Evolutionary conservation across 2,797 vertebrate species (phyloP), one percentile per base, ranked within the genome.

Genomic region (Fundulus diaphanus): DNA sequence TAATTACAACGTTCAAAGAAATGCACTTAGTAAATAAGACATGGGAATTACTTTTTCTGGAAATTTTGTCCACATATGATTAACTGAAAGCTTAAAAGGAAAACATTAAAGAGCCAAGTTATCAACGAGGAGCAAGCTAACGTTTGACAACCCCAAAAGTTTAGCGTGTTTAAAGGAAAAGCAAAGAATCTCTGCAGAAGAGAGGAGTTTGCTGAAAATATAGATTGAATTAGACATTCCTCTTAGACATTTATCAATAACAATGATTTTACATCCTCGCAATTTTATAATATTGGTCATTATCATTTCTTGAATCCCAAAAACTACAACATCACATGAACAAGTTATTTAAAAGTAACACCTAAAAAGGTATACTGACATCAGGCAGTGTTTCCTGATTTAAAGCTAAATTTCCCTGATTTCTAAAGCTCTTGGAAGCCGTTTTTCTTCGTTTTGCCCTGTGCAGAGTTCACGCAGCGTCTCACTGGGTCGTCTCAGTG

Each of bases 401-500:
- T 35, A 2, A 5, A 15, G 57, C 27, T 46, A 15, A n/a, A 11
- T 37, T 20, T 13, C 11, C n/a, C n/a, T 57, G n/a, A 12, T 77
- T 69, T 71, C 24, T 40, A 8, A 29, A 7, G 20, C 35, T 56
- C 3, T 37, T 5, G 15, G 1, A 46, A 70, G 7, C 16, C 24
- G 29, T 72, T 74, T 46, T 22, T 66, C 9, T 44, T 40, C 44
- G n/a, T 69, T 1, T 33, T 37, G 59, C 40, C 56, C 37, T 74
- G 44, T 72, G 49, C n/a, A 54, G 27, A 66, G 2, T 29, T 74
- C 29, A 52, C 16, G 13, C 24, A 56, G 35, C 22, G 33, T 63
- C 49, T 82, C 59, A 59, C 22, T 15, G 31, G 46, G 5, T n/a
- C 52, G 5, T 44, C 54, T 56, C 42, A 70, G 46, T 18, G 49